phyloP scores from a whole-genome alignment of 2,888 invertebrate genomes.

The Cerastis rubricosa region DNA sequence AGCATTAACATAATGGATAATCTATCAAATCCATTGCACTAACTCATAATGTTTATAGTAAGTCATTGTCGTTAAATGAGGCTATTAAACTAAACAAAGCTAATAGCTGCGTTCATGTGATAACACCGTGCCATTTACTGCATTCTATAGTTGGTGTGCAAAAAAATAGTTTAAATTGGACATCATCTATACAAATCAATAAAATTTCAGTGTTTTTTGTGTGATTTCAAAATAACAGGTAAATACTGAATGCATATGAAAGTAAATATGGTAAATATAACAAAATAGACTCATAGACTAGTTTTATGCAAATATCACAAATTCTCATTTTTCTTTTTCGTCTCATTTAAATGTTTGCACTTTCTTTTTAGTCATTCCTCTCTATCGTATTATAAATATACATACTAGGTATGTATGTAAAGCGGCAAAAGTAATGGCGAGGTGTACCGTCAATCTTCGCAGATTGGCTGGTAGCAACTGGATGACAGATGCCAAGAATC shows the following conservation, averaged over 20 bases:
- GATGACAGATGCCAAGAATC: background rate
- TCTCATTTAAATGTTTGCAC: background rate
- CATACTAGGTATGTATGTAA: background rate
- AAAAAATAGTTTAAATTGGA: background rate
- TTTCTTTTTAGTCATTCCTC: background rate
- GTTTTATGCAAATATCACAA: no score
- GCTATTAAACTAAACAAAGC: background rate
- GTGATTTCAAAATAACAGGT: no score
- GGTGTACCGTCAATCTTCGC: background rate
- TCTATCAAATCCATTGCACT: background rate
- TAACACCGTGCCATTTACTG: conserved; percentile 1
- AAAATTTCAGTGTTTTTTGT: no score
- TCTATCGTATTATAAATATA: background rate
- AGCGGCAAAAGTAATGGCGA: background rate
- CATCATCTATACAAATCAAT: no score
- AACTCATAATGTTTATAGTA: background rate
- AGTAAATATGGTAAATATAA: no score
- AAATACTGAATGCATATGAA: no score
- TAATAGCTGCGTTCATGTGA: background rate
- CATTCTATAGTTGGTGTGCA: background rate
- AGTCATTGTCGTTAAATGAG: background rate
- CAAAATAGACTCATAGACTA: no score
- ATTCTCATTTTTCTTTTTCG: background rate
- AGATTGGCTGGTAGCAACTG: background rate
- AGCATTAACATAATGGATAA: conserved; percentile 6